Conservation (phyloP, 2,797 vertebrate genomes). For the Pipistrellus pipistrellus region DNA sequence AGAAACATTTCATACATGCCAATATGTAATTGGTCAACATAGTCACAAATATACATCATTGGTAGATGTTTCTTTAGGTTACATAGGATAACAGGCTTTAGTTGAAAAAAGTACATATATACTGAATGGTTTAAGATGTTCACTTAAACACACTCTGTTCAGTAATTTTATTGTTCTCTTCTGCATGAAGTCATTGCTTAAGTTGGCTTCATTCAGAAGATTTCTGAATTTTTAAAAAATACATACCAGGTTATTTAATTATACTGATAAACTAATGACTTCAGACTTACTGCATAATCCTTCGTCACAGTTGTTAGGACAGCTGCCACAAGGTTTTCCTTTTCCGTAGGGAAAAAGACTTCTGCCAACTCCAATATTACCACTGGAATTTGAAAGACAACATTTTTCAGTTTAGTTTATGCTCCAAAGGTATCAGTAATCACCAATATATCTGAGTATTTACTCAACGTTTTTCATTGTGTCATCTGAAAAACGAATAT, state of each 20-base stretch:
- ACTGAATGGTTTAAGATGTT: background rate
- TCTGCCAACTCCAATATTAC: conserved; percentile 76
- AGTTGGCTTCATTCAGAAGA: background rate
- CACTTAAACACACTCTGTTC: background rate
- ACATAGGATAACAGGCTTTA: background rate
- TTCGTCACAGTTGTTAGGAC: conserved; percentile 87
- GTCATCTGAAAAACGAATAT: background rate
- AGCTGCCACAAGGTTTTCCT: conserved; percentile 88
- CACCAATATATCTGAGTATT: background rate
- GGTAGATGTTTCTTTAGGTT: background rate
- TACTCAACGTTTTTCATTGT: background rate
- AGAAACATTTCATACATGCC: background rate
- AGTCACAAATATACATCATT: background rate
- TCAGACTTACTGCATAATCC: conserved; percentile 89
- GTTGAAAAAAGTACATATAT: background rate
- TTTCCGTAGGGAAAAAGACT: conserved; percentile 82
- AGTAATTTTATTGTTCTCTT: background rate
- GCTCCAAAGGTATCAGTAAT: background rate
- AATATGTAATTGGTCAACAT: background rate
- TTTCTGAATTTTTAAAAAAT: background rate
- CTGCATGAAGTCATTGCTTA: background rate
- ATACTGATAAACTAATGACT: background rate
- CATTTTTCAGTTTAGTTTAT: conserved; percentile 8
- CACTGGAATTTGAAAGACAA: conserved; percentile 86
- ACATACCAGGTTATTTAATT: background rate